phyloP scores from a whole-genome alignment of 2,797 vertebrate genomes.

The Gymnoscopelus microlampas region DNA sequence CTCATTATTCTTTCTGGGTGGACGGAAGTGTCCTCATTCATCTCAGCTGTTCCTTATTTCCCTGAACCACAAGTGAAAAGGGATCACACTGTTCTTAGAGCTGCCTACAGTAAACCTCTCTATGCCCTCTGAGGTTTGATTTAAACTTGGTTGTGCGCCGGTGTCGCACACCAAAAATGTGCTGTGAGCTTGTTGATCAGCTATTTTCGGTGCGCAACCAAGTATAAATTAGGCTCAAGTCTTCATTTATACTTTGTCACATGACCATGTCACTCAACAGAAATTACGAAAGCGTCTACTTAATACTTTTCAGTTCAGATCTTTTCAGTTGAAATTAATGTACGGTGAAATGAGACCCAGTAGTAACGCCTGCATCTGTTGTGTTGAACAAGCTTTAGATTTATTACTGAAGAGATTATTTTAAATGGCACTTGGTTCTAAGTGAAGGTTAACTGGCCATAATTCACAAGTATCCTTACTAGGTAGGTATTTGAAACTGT shows the following conservation, averaged over 20 bases:
- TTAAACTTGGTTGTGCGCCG: too few species aligned
- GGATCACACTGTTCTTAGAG: constrained; percentile 6
- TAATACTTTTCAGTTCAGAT: too few species aligned
- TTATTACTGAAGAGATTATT: not conserved
- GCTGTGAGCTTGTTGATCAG: too few species aligned
- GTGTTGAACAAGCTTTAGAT: not conserved
- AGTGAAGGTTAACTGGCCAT: not conserved
- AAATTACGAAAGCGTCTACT: too few species aligned
- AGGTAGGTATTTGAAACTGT: constrained; percentile 26
- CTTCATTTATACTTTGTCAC: too few species aligned
- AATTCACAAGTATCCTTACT: not conserved
- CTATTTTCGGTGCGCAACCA: too few species aligned
- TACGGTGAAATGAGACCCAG: not conserved
- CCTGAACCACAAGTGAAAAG: constrained; percentile 25
- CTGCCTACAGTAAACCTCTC: not conserved
- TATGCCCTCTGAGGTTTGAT: constrained; percentile 2
- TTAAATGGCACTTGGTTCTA: not conserved
- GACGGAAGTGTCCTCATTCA: not conserved
- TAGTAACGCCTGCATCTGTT: constrained; percentile 14
- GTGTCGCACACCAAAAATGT: too few species aligned
- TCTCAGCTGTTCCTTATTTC: constrained; percentile 29
- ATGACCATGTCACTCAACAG: too few species aligned
- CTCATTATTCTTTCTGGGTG: constrained; percentile 30
- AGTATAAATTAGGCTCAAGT: too few species aligned
- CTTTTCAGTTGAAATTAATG: too few species aligned